Evolutionary conservation across 1,140 invertebrate species (phyloP), one percentile per base, ranked within the genome.

Genomic region (Drosophila persimilis): DNA sequence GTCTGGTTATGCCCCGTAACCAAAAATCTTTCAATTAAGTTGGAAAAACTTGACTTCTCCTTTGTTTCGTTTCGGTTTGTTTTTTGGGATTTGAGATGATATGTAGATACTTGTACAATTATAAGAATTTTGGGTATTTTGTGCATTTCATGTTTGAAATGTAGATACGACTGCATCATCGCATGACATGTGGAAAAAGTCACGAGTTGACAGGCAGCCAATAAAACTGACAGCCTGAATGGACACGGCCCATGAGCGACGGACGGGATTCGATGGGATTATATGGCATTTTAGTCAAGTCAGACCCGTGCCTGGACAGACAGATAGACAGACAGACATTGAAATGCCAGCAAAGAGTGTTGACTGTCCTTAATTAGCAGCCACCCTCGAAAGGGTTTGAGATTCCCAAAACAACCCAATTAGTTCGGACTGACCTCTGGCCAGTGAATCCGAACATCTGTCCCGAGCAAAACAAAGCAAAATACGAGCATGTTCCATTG

Each of bases 171-270:
- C 78, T 81, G 80, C 81, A 86, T 61, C 81, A 84, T 73, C 66
- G 86, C 77, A 89, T 89, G 85, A 89, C 85, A 89, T 76, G 77
- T 66, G 81, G 57, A 86, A 74, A 79, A 78, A 89, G 74, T 90
- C 80, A 56, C 59, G 66, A 69, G 86, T 90, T 85, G 86, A 90
- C 86, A 86, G 81, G 62, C 57, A 73, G 78, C 81, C 79, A 89
- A 81, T 86, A 80, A 73, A 86, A 86, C 86, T 89, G 85, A 89
- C 86, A 89, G 81, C 79, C 78, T 79, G 89, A 90, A 89, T 85
- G 80, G 86, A 73, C 70, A 73, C 64, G 53, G 59, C 70, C 57
- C 54, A 72, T 73, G 53, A 52, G 59, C 57, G 48, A 72, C 64
- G 71, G 71, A 46, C 45, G 41, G 41, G 41, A 73, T 73, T 52